phyloP scores from a whole-genome alignment of 2,888 invertebrate species.

The Tiliacea aurago region DNA sequence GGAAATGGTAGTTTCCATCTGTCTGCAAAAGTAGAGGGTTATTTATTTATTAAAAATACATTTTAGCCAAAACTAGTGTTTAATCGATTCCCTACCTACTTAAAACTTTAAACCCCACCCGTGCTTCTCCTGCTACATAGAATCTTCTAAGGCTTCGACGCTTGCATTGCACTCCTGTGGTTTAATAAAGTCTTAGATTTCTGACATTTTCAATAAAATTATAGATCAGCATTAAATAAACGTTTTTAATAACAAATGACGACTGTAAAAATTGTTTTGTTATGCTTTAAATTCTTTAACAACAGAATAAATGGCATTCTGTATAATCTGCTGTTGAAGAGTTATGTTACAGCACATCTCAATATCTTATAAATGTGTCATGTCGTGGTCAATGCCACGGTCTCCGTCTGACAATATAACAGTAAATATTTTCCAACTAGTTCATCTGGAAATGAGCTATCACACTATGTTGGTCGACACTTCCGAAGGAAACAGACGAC shows the following conservation, averaged over 20 bases:
- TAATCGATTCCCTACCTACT: background rate
- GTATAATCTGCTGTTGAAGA: background rate
- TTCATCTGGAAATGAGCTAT: slow-evolving; percentile 47
- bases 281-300: background rate
- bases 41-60: background rate
- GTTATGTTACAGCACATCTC: background rate
- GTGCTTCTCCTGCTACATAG: background rate
- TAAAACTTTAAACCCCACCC: rapidly evolving
- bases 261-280: background rate
- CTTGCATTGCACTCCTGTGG: background rate
- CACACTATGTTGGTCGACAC: slow-evolving; percentile 30
- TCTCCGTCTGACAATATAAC: slow-evolving; percentile 18
- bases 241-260: no score
- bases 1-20: background rate
- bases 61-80: background rate
- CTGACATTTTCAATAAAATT: background rate
- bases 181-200: background rate
- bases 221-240: no score
- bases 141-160: background rate
- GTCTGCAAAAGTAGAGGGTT: background rate
- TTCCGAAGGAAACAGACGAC: slow-evolving; percentile 43
- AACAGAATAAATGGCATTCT: background rate
- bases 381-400: slow-evolving; percentile 35
- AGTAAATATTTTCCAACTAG: slow-evolving; percentile 29
- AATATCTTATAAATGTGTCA: background rate